A percentile compares a stretch with the other conserved stretches of the same genome.
Conservation (phyloP, 2,797 vertebrate species). For the Scleropages formosus region DNA sequence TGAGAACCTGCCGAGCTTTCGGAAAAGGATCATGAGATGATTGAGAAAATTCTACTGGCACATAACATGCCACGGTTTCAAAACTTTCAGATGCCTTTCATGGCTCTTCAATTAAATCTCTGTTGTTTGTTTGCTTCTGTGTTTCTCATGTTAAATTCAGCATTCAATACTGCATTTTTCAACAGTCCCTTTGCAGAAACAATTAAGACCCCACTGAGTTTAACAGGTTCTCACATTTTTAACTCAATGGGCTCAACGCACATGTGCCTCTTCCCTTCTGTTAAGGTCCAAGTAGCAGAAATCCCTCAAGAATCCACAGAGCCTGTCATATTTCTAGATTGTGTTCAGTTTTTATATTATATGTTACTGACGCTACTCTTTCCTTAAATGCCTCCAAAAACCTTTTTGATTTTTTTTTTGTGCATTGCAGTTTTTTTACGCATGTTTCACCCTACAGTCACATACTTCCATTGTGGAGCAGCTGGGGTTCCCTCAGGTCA, state of each 20-base stretch:
- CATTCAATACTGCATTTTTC: background rate
- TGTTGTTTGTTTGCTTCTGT: too few relatives aligned
- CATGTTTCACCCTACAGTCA: background rate
- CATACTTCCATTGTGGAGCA: background rate
- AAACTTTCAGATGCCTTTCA: background rate
- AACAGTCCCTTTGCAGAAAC: background rate
- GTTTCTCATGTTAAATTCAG: background rate
- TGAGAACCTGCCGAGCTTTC: background rate
- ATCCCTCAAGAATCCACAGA: too few relatives aligned
- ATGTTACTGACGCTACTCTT: background rate
- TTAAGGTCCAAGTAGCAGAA: too few relatives aligned
- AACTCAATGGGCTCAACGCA: too few relatives aligned
- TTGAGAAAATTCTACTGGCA: background rate
- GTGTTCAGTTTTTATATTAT: background rate
- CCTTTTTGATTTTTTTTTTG: too few relatives aligned
- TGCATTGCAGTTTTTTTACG: too few relatives aligned
- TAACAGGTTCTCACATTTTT: too few relatives aligned
- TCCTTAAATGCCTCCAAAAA: too few relatives aligned
- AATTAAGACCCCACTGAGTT: background rate
- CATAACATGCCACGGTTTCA: background rate
- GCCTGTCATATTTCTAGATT: background rate
- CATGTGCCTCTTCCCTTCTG: too few relatives aligned
- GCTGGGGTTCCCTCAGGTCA: too few relatives aligned
- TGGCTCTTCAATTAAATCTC: background rate
- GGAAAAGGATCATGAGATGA: constrained; percentile 2